Evolutionary conservation across 2,888 invertebrate species (phyloP).

Genomic region (Scaptomyza tumidula): DNA sequence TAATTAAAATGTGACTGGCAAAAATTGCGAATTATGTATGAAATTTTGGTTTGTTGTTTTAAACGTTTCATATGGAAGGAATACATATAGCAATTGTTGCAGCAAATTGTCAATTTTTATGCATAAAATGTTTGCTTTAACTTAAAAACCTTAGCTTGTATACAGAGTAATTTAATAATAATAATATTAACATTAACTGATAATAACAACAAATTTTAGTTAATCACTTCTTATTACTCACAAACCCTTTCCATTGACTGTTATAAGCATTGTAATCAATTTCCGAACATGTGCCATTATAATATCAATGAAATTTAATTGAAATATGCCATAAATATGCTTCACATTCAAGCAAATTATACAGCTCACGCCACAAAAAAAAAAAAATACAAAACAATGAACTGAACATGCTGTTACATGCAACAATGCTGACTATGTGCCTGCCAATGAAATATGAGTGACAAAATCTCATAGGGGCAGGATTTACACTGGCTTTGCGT

Average conservation of each 20-base stretch:
- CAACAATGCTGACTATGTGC: slow-evolving; percentile 19
- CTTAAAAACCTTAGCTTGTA: no score
- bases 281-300: background rate
- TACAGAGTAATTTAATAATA: no score
- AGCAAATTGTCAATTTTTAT: slow-evolving; percentile 1
- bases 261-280: background rate
- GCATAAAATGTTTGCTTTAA: no score
- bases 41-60: background rate
- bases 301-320: slow-evolving; percentile 7
- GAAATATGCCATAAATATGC: slow-evolving; percentile 15
- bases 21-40: background rate
- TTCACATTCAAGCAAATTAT: slow-evolving; percentile 27
- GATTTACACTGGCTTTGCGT: slow-evolving; percentile 15
- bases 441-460: slow-evolving; percentile 35
- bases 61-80: background rate
- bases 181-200: no score
- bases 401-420: slow-evolving; percentile 8
- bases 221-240: no score
- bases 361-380: background rate
- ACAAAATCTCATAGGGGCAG: slow-evolving; percentile 38
- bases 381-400: background rate
- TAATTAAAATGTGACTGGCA: slow-evolving; percentile 44
- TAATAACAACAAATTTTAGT: no score
- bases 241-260: background rate
- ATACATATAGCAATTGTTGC: slow-evolving; percentile 1